A percentile compares a stretch with the other conserved stretches of the same genome.
Conservation (phyloP, 1,140 invertebrate genomes). For the Tribolium castaneum region DNA sequence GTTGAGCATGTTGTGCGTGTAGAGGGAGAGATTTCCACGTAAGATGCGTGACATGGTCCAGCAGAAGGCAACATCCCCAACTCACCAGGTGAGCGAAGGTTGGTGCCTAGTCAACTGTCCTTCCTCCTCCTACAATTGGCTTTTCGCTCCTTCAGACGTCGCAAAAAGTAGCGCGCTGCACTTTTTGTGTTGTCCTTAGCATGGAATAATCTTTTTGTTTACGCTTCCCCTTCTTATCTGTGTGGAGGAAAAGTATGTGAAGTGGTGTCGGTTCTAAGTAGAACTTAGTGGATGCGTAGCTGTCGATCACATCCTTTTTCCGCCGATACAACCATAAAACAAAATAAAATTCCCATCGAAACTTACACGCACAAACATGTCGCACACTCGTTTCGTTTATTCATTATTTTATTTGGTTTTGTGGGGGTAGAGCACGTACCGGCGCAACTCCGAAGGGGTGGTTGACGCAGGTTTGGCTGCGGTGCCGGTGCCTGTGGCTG, state of each 20-base stretch:
- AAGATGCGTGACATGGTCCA: constrained; percentile 79
- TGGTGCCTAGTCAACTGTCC: constrained; percentile 52
- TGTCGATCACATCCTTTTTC: constrained; percentile 17
- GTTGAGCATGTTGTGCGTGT: constrained; percentile 61
- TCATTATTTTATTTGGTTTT: constrained; percentile 52
- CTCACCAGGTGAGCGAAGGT: constrained; percentile 60
- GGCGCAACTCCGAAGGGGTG: constrained; percentile 64
- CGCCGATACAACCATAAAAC: constrained; percentile 7
- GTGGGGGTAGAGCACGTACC: constrained; percentile 62
- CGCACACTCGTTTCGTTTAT: constrained; percentile 39
- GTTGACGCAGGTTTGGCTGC: constrained; percentile 62
- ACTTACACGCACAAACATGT: constrained; percentile 51
- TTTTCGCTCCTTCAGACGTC: constrained; percentile 9
- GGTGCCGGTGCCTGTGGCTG: constrained; percentile 62
- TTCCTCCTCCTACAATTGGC: constrained; percentile 31
- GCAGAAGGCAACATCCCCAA: constrained; percentile 58
- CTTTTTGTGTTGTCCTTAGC: constrained; percentile 9
- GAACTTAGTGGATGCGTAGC: not conserved
- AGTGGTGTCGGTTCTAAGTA: not conserved
- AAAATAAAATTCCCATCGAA: constrained; percentile 36
- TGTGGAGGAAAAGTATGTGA: constrained; percentile 21
- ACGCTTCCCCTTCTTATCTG: constrained; percentile 19
- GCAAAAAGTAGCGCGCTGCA: not conserved
- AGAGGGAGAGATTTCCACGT: constrained; percentile 76
- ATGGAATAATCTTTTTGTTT: constrained; percentile 24